Conservation (phyloP, 1,140 invertebrate genomes). For the Semibalanus balanoides region DNA sequence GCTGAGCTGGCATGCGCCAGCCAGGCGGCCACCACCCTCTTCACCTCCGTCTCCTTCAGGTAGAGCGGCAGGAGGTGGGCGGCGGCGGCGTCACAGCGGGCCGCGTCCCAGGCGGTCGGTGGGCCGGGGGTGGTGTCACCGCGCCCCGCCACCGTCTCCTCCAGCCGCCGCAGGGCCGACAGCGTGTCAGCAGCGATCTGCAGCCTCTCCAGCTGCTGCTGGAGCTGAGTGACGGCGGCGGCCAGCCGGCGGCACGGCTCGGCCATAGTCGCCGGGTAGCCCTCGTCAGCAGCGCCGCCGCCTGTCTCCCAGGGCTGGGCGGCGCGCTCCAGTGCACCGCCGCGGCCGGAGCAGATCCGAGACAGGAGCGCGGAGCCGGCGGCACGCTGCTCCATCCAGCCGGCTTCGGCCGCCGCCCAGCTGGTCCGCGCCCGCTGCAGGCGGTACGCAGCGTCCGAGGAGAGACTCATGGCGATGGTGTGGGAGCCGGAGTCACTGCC, state of each 20-base stretch:
- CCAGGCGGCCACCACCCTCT: background rate
- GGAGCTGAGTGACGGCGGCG: background rate
- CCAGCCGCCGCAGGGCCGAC: background rate
- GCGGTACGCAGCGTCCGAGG: background rate
- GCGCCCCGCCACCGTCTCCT: background rate
- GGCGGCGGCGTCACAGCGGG: background rate
- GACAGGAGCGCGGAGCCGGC: background rate
- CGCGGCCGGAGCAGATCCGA: background rate
- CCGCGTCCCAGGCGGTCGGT: background rate
- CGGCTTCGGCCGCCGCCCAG: background rate
- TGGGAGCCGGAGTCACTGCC: too few relatives aligned
- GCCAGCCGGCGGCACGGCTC: background rate
- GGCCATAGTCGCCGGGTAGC: background rate
- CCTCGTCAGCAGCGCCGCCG: background rate
- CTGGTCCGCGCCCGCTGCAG: background rate
- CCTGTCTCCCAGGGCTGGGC: background rate
- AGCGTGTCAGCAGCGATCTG: background rate
- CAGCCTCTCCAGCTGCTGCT: background rate
- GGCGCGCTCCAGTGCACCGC: background rate
- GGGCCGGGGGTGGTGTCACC: background rate
- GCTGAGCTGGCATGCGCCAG: background rate
- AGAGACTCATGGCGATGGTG: background rate
- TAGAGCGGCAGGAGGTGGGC: background rate
- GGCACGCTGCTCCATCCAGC: background rate
- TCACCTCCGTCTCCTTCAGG: background rate